A percentile compares a stretch with the other conserved stretches of the same genome.
phyloP scores from a whole-genome alignment of 2,888 invertebrate species.

The Thecophora atra region DNA sequence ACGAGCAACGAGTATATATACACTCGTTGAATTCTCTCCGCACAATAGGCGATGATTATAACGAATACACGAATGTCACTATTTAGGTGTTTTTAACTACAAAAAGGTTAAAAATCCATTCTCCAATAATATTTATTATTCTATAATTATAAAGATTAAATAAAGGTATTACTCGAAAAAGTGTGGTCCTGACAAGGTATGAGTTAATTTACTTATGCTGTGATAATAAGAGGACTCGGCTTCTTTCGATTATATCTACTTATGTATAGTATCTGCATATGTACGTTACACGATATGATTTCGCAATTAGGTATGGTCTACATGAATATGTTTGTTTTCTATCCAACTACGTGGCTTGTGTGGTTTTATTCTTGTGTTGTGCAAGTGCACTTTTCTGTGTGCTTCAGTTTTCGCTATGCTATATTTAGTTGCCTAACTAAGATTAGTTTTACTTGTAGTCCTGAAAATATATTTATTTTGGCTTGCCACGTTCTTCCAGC shows the following conservation, averaged over 20 bases:
- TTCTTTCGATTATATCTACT: not conserved
- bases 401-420: too few species aligned
- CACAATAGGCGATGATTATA: too few species aligned
- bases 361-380: not conserved
- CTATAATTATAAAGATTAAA: not conserved
- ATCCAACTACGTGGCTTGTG: not conserved
- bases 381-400: too few species aligned
- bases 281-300: constrained; percentile 23
- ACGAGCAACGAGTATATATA: too few species aligned
- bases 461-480: too few species aligned
- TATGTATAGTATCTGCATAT: not conserved
- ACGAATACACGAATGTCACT: too few species aligned
- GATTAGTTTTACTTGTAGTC: too few species aligned
- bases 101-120: not conserved
- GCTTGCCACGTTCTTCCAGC: too few species aligned
- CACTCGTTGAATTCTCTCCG: too few species aligned
- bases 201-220: not conserved
- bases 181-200: constrained; percentile 30
- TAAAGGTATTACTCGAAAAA: constrained; percentile 6
- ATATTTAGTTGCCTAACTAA: too few species aligned
- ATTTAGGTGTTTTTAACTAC: too few species aligned
- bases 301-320: constrained; percentile 15
- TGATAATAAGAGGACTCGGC: too few species aligned
- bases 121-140: not conserved
- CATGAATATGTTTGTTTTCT: constrained; percentile 25